Percentiles rank a stretch among this genome's conserved stretches.
These are phyloP conservation scores for Pseudomyrmex flavicornis DNA, from an alignment of 1,140 invertebrate species.

Conservation along the genomic window DNA sequence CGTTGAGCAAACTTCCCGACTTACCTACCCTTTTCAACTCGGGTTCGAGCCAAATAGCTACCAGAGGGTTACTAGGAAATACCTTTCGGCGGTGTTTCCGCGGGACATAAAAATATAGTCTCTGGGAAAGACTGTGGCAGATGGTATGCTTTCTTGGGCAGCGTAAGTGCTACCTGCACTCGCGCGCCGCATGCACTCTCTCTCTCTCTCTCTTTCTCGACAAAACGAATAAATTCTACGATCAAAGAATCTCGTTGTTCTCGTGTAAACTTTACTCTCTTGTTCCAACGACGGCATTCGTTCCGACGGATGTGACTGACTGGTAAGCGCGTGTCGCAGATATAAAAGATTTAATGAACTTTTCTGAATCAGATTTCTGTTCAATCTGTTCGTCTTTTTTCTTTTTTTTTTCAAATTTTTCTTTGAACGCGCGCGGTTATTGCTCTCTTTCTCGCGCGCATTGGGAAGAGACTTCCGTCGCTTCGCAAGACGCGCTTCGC, in stretches of 20 bases:
- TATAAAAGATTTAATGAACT: background rate
- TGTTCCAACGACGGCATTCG: background rate
- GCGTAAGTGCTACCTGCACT: slow-evolving; percentile 8
- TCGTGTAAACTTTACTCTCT: slow-evolving; percentile 17
- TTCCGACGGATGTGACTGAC: background rate
- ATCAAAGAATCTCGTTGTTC: slow-evolving; percentile 9
- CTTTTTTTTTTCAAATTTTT: slow-evolving; percentile 15
- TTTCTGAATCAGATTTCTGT: background rate
- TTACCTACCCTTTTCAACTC: slow-evolving; percentile 55
- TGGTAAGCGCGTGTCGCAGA: background rate
- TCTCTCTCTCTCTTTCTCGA: background rate
- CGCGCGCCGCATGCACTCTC: slow-evolving; percentile 21
- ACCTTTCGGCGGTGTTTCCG: slow-evolving; percentile 49
- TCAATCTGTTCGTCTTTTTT: background rate
- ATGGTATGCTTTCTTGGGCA: slow-evolving; percentile 31
- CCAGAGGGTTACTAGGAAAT: slow-evolving; percentile 46
- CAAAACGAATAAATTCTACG: slow-evolving; percentile 30
- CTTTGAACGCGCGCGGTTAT: background rate
- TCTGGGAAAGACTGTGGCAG: slow-evolving; percentile 21
- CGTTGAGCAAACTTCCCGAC: slow-evolving; percentile 44
- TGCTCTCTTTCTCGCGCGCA: background rate
- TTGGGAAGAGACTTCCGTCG: background rate
- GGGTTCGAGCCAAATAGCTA: slow-evolving; percentile 53
- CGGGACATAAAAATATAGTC: slow-evolving; percentile 50
- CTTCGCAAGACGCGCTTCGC: slow-evolving; percentile 6